Percentiles rank a stretch among this genome's conserved stretches.
Conservation (phyloP, 2,888 invertebrate species). For the Dryobota labecula region DNA sequence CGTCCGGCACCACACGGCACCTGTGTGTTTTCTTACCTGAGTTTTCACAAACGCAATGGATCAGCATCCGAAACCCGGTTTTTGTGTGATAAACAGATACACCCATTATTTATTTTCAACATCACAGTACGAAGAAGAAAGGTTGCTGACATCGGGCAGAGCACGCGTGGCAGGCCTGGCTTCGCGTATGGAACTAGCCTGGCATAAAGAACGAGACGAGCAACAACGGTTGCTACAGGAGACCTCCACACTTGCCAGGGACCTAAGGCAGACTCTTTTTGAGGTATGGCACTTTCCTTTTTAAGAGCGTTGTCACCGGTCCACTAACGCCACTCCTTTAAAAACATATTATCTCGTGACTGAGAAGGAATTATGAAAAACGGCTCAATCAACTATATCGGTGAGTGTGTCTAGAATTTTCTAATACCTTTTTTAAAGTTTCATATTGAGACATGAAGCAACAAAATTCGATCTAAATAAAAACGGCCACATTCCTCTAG, state of each 20-base stretch:
- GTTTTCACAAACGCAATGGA: neutral
- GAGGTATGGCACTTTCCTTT: conserved; percentile 88
- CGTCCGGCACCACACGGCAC: too few relatives aligned
- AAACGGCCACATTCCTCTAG: too few relatives aligned
- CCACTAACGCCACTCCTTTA: too few relatives aligned
- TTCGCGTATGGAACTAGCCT: conserved; percentile 96
- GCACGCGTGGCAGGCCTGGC: conserved; percentile 96
- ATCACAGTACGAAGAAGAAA: conserved; percentile 95
- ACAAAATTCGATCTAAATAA: too few relatives aligned
- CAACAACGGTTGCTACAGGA: conserved; percentile 97
- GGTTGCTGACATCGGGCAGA: conserved; percentile 95
- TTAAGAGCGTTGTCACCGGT: too few relatives aligned
- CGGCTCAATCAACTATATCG: too few relatives aligned
- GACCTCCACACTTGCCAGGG: conserved; percentile 96
- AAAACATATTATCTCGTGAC: too few relatives aligned
- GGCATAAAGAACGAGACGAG: conserved; percentile 98
- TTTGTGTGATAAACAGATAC: neutral
- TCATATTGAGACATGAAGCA: too few relatives aligned
- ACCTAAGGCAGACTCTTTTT: conserved; percentile 96
- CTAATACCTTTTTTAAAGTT: too few relatives aligned
- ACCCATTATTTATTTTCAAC: neutral
- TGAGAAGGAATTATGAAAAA: too few relatives aligned
- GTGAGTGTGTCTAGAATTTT: too few relatives aligned
- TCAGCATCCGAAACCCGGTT: neutral
- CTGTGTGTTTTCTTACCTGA: too few relatives aligned